Evolutionary conservation across 2,113 vertebrate species (phyloP), one percentile per base, ranked within the genome.

Genomic region (Microtus richardsoni): DNA sequence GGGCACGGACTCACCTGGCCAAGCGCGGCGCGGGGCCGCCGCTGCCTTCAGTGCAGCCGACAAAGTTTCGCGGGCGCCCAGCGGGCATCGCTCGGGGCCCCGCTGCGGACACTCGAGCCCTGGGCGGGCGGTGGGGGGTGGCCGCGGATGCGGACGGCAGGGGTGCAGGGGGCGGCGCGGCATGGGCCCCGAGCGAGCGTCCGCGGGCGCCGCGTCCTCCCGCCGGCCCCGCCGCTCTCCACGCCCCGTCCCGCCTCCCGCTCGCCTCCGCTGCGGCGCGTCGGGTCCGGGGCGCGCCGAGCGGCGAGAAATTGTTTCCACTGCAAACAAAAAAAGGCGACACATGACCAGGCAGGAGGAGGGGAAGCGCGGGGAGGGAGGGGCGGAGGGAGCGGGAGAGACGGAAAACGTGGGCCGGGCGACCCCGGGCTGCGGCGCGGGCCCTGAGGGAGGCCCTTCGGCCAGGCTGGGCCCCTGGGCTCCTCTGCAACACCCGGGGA

Each of bases 311-410:
- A 98, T 98, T 98, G 98, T 98, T 98, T 98, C 98, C 98, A 98
- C 98, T 98, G 98, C 98, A 98, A 98, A 98, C 97, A 98, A 99
- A 98, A 98, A 98, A 98, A 98, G 98, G 98, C 98, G 97, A 98
- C 98, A 98, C 98, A 98, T 99, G 98, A 98, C 98, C 98, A 98
- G 97, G 96, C 95, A 91, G 97, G 97, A 97, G 97, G 96, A 96
- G 97, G 97, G 95, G 95, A 78, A 92, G 97, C 90, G 95, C 96
- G 97, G 95, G 95, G 91, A 96, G 97, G 88, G 97, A 95, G 82
- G 86, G 97, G 97, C 95, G 97, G 97, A 97, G 97, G 97, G 97
- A 98, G 98, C 91, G 49, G 97, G 98, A 96, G 97, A 98, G 97
- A 98, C 94, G 84, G 98, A 98, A 98, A 98, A 98, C 98, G 98